Conservation (phyloP, 2,888 invertebrate genomes). For the Hypercompe scribonia region DNA sequence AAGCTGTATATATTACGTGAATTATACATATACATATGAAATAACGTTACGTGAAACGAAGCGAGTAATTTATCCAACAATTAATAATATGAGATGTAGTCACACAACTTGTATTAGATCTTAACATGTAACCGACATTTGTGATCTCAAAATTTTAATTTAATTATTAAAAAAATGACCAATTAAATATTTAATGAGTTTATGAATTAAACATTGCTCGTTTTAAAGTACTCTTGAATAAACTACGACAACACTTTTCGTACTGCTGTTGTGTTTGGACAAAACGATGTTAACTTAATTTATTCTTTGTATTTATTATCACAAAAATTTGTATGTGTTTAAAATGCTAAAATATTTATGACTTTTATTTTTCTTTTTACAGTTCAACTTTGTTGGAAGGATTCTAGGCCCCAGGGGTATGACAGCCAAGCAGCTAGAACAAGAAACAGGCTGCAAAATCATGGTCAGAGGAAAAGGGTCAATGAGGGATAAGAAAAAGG, state of each 20-base stretch:
- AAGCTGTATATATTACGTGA: slow-evolving; percentile 64
- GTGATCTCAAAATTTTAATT: slow-evolving; percentile 48
- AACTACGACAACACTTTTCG: background rate
- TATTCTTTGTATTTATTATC: background rate
- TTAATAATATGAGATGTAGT: slow-evolving; percentile 68
- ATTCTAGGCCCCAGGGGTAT: slow-evolving; percentile 99
- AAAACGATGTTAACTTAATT: background rate
- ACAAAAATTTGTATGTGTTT: background rate
- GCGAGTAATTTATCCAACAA: slow-evolving; percentile 78
- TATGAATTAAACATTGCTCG: slow-evolving; percentile 7
- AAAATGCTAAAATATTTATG: slow-evolving; percentile 11
- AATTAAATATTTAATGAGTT: slow-evolving; percentile 32
- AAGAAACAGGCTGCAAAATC: slow-evolving; percentile 99
- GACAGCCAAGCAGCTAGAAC: slow-evolving; percentile 99
- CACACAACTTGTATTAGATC: slow-evolving; percentile 53
- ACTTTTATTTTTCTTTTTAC: slow-evolving; percentile 83
- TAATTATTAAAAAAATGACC: slow-evolving; percentile 41
- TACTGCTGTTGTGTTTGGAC: background rate
- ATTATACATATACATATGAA: slow-evolving; percentile 67
- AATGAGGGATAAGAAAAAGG: slow-evolving; percentile 99
- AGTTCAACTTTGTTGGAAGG: slow-evolving; percentile 99
- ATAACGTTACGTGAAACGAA: slow-evolving; percentile 75
- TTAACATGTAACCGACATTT: slow-evolving; percentile 53
- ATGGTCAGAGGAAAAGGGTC: slow-evolving; percentile 99
- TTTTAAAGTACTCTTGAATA: slow-evolving; percentile 5